phyloP scores from a whole-genome alignment of 1,140 invertebrate species.

The Drosophila tristis region DNA sequence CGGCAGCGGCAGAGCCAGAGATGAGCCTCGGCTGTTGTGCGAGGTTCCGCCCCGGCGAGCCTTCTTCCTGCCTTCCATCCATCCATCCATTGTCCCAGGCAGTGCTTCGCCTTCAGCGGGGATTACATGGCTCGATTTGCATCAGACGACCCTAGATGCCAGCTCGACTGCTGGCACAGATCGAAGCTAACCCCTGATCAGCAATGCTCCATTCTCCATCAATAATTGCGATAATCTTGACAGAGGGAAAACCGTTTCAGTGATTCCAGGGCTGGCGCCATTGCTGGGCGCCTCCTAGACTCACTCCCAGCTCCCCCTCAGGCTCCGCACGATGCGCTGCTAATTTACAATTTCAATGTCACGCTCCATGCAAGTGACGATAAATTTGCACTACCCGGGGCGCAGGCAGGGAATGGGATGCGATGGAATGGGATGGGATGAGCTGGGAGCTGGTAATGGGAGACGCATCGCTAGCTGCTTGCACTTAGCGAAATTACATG shows the following conservation, averaged over 20 bases:
- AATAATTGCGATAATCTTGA: no score
- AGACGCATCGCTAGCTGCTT: constrained; percentile 44
- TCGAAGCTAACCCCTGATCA: no score
- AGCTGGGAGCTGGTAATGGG: constrained; percentile 17
- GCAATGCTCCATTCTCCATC: no score
- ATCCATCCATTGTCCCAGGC: no score
- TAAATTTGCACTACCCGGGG: constrained; percentile 74
- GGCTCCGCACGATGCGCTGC: constrained; percentile 40
- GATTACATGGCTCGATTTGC: constrained; percentile 40
- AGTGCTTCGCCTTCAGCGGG: not conserved
- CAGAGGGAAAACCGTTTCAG: no score
- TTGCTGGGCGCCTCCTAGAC: no score
- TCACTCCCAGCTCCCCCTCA: not conserved
- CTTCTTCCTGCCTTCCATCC: constrained; percentile 12
- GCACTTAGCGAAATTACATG: constrained; percentile 78
- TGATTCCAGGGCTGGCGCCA: no score
- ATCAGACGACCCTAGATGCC: constrained; percentile 18
- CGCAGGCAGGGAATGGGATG: not conserved
- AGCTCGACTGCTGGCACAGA: no score
- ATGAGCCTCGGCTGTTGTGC: constrained; percentile 13
- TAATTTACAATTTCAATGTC: constrained; percentile 84
- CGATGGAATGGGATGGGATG: not conserved
- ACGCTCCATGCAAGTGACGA: constrained; percentile 80
- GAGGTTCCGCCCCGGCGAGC: constrained; percentile 24
- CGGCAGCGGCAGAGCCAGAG: constrained; percentile 11